Evolutionary conservation across 2,888 invertebrate species (phyloP), one percentile per base, ranked within the genome.

Genomic region (Sclerodermus sp.): DNA sequence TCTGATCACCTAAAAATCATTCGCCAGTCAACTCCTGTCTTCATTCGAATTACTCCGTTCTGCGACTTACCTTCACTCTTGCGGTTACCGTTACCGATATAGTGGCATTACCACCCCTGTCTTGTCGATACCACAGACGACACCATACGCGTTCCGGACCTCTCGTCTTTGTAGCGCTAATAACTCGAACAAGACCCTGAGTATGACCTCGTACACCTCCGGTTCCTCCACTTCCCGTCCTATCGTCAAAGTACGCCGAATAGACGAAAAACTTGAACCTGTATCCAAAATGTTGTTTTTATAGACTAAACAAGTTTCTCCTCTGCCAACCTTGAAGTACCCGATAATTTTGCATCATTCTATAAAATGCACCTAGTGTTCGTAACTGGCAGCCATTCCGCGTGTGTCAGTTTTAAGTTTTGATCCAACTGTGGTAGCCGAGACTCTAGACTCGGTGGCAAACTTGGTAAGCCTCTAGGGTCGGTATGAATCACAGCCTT

Each of bases 251-350:
- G 74, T 89, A 95, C 43, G 95, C 94, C 9, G 94, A 93, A 74
- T 92, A 95, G 45, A 95, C 93, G 81, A 87, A 93, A 81, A 95
- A 95, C 77, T 91, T 91, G 77, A 87, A 91, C 76, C 91, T 89
- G 81, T 6, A 47, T 23, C 4, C 3, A 8, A 23, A 23, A 5
- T 23, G 8, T n/a, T n/a, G n/a, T n/a, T n/a, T n/a, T n/a, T n/a
- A n/a, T n/a, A n/a, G n/a, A n/a, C n/a, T n/a, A n/a, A n/a, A n/a
- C n/a, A n/a, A n/a, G n/a, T n/a, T n/a, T n/a, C n/a, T n/a, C n/a
- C n/a, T n/a, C n/a, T n/a, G n/a, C n/a, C n/a, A n/a, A n/a, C n/a
- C n/a, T n/a, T n/a, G n/a, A n/a, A n/a, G n/a, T n/a, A n/a, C n/a
- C n/a, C n/a, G n/a, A n/a, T n/a, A n/a, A n/a, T n/a, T n/a, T n/a